phyloP scores from a whole-genome alignment of 2,113 vertebrate genomes.

The Aldabrachelys gigantea region DNA sequence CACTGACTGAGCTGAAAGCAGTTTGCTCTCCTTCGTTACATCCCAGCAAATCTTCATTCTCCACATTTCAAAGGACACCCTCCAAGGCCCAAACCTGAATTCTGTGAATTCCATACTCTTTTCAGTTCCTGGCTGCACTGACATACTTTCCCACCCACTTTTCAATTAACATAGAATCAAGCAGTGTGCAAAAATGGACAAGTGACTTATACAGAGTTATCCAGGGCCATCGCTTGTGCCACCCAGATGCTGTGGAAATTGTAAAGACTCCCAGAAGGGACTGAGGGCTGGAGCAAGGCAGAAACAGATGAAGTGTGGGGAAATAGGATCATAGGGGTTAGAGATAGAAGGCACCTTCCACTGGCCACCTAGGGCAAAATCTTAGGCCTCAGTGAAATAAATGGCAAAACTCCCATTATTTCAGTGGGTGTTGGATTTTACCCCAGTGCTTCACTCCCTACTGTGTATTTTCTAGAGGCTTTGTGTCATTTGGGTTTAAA shows the following conservation, averaged over 20 bases:
- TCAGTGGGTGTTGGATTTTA: not conserved
- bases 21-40: not conserved
- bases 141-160: not conserved
- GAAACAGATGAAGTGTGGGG: not conserved
- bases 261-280: not conserved
- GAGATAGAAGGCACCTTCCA: rapidly evolving
- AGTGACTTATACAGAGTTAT: not conserved
- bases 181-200: not conserved
- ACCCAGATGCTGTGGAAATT: not conserved
- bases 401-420: not conserved
- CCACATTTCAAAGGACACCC: not conserved
- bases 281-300: not conserved
- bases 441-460: not conserved
- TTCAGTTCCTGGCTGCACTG: not conserved
- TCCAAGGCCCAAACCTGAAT: not conserved
- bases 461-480: not conserved
- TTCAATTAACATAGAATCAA: not conserved
- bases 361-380: rapidly evolving
- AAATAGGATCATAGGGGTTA: rapidly evolving
- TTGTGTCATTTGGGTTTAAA: not conserved
- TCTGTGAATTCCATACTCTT: not conserved
- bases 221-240: not conserved
- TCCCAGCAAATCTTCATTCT: not conserved
- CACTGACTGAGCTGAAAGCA: not conserved
- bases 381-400: not conserved